phyloP scores from a whole-genome alignment of 2,888 invertebrate genomes.

The Elmis aenea region DNA sequence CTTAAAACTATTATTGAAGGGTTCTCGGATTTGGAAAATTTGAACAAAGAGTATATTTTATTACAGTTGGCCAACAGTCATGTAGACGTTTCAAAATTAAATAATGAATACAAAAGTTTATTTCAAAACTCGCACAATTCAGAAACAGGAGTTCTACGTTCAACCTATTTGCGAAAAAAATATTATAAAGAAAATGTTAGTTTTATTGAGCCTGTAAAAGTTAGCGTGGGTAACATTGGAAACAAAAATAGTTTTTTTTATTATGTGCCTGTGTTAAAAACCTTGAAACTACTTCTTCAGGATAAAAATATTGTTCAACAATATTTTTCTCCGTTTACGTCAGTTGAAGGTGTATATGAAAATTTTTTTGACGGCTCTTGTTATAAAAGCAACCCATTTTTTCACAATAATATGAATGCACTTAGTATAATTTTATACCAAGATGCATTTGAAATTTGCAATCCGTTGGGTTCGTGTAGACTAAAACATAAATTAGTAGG shows the following conservation, averaged over 20 bases:
- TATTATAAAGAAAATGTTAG: constrained; percentile 14
- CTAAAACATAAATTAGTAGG: constrained; percentile 31
- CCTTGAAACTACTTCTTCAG: constrained; percentile 4
- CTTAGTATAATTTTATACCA: constrained; percentile 30
- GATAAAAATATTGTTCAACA: constrained; percentile 1
- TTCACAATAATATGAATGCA: constrained; percentile 7
- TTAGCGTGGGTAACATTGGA: constrained; percentile 1
- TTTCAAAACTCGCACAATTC: constrained; percentile 4
- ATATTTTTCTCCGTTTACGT: background rate
- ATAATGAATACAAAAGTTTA: constrained; percentile 3
- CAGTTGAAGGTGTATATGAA: background rate
- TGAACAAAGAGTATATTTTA: constrained; percentile 1
- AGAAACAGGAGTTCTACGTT: constrained; percentile 4
- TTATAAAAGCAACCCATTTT: constrained; percentile 17
- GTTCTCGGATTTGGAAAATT: background rate
- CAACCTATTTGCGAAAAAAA: constrained; percentile 6
- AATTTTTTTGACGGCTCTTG: constrained; percentile 14
- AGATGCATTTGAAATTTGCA: constrained; percentile 33
- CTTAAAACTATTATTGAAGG: constrained; percentile 11
- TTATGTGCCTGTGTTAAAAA: constrained; percentile 10
- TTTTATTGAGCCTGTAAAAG: constrained; percentile 8
- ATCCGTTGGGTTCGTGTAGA: constrained; percentile 31
- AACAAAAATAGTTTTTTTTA: constrained; percentile 4
- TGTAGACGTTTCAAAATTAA: background rate
- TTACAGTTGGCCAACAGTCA: background rate